phyloP scores from a whole-genome alignment of 2,113 vertebrate genomes.

The Isichthys henryi region DNA sequence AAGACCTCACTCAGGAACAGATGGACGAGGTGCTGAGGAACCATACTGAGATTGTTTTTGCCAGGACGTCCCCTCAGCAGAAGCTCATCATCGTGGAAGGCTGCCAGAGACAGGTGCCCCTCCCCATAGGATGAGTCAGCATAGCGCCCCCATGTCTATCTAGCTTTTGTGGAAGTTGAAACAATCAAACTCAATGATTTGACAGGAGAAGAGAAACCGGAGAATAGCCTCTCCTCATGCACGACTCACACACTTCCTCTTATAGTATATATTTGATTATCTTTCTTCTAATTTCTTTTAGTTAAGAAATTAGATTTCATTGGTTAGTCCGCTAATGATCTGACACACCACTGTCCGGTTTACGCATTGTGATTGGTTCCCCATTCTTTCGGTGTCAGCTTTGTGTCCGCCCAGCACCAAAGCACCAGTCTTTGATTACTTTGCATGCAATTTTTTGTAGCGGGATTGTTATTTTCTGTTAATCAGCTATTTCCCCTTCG shows the following conservation, averaged over 20 bases:
- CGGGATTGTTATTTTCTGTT: not conserved
- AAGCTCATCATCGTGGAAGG: constrained; percentile 80
- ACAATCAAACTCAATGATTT: not conserved
- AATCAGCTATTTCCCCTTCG: not conserved
- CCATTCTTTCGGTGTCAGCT: not conserved
- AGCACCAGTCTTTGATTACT: not conserved
- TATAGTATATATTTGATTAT: not conserved
- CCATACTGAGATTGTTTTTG: constrained; percentile 78
- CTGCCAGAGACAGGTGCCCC: constrained; percentile 56
- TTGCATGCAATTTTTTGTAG: not conserved
- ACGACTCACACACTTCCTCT: not conserved
- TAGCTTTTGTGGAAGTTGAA: not conserved
- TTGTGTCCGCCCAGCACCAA: not conserved
- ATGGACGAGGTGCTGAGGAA: constrained; percentile 78
- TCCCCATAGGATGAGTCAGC: not conserved
- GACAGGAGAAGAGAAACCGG: not conserved
- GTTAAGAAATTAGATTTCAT: not conserved
- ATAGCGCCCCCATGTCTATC: not conserved
- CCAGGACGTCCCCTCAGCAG: constrained; percentile 83
- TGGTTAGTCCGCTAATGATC: not conserved
- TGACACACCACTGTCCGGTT: not conserved
- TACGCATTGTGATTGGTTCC: not conserved
- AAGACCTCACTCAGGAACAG: constrained; percentile 70
- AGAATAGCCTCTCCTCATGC: not conserved
- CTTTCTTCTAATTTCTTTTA: too few relatives aligned